phyloP scores from a whole-genome alignment of 2,888 invertebrate genomes.

The Caenorhabditis sp. region DNA sequence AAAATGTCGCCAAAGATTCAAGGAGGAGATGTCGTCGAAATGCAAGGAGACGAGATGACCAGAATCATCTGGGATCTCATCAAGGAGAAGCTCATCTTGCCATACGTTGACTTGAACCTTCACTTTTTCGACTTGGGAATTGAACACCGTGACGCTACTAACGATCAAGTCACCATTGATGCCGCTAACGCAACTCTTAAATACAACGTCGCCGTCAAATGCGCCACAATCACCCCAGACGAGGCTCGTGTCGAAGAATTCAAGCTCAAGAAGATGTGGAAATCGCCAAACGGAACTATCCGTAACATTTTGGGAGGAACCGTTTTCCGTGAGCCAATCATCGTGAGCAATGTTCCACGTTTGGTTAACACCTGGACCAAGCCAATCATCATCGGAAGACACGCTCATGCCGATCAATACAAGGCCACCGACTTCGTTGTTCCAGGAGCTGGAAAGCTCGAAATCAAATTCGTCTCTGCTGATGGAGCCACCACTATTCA shows the following conservation, averaged over 20 bases:
- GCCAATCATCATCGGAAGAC: constrained; percentile 97
- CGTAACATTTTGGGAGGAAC: constrained; percentile 76
- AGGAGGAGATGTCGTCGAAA: constrained; percentile 73
- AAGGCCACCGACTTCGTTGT: constrained; percentile 96
- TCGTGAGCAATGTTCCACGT: constrained; percentile 83
- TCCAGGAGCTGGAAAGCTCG: constrained; percentile 86
- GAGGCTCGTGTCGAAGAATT: constrained; percentile 87
- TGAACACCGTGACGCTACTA: constrained; percentile 89
- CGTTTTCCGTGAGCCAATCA: constrained; percentile 76
- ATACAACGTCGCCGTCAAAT: constrained; percentile 97
- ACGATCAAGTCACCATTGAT: constrained; percentile 93
- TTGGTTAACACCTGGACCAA: constrained; percentile 93
- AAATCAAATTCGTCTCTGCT: constrained; percentile 80
- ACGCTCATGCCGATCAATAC: constrained; percentile 85
- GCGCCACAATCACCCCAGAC: constrained; percentile 96
- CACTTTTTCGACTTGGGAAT: constrained; percentile 94
- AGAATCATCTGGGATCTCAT: constrained; percentile 97
- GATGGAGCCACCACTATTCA: constrained; percentile 58
- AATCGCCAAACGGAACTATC: constrained; percentile 76
- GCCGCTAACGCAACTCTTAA: constrained; percentile 95
- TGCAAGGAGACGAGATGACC: constrained; percentile 75
- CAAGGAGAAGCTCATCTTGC: constrained; percentile 93
- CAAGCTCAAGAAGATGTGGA: constrained; percentile 76
- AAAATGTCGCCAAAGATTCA: constrained; percentile 59
- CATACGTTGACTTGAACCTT: constrained; percentile 91